Evolutionary conservation across 2,797 vertebrate species (phyloP), one percentile per base, ranked within the genome.

Genomic region (Pseudochaenichthys georgianus): DNA sequence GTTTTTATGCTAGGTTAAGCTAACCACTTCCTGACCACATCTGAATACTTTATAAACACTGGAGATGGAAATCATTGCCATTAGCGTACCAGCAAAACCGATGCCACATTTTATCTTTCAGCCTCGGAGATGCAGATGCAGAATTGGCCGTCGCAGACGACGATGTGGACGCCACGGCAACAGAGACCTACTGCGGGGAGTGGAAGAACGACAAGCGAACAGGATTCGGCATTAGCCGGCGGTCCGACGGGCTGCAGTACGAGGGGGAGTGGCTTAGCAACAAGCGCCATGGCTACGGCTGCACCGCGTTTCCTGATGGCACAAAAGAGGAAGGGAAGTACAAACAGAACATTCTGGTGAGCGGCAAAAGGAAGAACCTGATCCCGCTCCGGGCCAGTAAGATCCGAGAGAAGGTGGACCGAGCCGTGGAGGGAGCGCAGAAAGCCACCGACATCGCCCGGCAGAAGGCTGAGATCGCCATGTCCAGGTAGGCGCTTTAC

Each of bases 271-370:
- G 98, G 98, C 95, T 97, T 42, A 94, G 95, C 92, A 99, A 99
- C 94, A 97, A 97, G 76, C 95, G 98, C 7, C 97, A 99, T 0
- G 98, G 98, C 81, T 99, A 99, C 0, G 98, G 98, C 85, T 99
- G 98, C 96, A 98, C 98, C 90, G 95, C 97, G 1, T 99, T 99
- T 86, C 98, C 98, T 0, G 98, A 99, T 0, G 97, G 98, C 81
- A 99, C 97, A 51, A 98, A 98, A 89, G 98, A 99, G 88, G 98
- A 99, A 87, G 98, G 98, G 84, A 99, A 99, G 91, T 99, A 99
- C 94, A 99, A 99, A 92, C 98, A 99, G 94, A 99, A 99, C 63
- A 78, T 97, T 34, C 95, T 99, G 53, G 97, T 99, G 74, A 98
- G 98, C 5, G 98, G 98, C 79, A 99, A 99, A 86, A 96, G 97